phyloP scores from a whole-genome alignment of 1,140 invertebrate species.

The Bombus pyrosoma region DNA sequence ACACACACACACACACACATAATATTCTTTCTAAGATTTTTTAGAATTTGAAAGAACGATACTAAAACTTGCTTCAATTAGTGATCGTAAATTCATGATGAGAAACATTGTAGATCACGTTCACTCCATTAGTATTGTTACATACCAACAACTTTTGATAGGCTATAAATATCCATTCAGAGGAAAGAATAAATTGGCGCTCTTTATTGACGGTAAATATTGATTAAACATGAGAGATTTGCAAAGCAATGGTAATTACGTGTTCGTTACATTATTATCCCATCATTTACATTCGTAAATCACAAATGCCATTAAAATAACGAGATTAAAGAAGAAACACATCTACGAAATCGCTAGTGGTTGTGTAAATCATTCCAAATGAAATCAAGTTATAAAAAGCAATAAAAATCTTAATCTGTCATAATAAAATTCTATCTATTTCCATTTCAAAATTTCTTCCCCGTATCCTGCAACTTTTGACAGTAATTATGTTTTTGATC shows the following conservation, averaged over 20 bases:
- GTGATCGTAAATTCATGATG: background rate
- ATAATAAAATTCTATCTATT: background rate
- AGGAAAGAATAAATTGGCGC: slow-evolving; percentile 19
- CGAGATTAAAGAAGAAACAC: background rate
- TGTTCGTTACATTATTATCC: background rate
- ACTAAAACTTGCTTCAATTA: background rate
- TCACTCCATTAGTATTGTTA: background rate
- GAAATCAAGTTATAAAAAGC: background rate
- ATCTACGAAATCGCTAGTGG: background rate
- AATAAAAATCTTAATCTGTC: background rate
- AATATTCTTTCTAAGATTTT: background rate
- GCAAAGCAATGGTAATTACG: slow-evolving; percentile 1
- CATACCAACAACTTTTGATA: slow-evolving; percentile 7
- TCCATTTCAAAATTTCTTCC: too few species aligned
- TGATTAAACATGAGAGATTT: slow-evolving; percentile 21
- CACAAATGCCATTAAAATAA: slow-evolving; percentile 1
- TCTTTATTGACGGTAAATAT: slow-evolving; percentile 17
- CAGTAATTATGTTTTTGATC: too few species aligned
- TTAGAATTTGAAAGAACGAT: background rate
- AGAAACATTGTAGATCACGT: background rate
- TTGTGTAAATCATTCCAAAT: too few species aligned
- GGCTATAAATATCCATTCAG: slow-evolving; percentile 19
- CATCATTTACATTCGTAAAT: background rate
- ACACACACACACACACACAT: too few species aligned
- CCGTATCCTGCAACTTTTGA: too few species aligned